A percentile compares a stretch with the other conserved stretches of the same genome.
Conservation (phyloP, 2,888 invertebrate genomes). For the Andrena haemorrhoa region DNA sequence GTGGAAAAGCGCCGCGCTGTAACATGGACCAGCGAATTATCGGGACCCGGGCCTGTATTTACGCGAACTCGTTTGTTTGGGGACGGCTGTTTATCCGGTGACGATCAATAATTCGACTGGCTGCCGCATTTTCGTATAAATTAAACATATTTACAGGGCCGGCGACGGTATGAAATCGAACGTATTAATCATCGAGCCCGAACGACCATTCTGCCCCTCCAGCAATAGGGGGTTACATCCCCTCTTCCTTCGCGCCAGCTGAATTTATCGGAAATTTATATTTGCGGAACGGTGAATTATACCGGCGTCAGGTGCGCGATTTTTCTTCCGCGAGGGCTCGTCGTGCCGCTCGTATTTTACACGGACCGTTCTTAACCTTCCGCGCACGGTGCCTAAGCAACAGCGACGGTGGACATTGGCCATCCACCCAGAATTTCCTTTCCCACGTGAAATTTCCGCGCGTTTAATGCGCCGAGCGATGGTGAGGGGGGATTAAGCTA, state of each 20-base stretch:
- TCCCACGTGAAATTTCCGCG: too few relatives aligned
- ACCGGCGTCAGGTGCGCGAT: conserved; percentile 60
- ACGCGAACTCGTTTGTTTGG: conserved; percentile 45
- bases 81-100: conserved; percentile 50
- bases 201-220: background rate
- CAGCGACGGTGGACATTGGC: too few relatives aligned
- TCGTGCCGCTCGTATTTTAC: conserved; percentile 38
- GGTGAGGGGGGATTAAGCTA: too few relatives aligned
- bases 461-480: too few relatives aligned
- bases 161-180: conserved; percentile 43
- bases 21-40: conserved; percentile 19
- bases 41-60: conserved; percentile 26
- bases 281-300: conserved; percentile 59
- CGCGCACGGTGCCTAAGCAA: background rate
- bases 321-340: conserved; percentile 31
- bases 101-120: conserved; percentile 57
- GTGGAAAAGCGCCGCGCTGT: background rate
- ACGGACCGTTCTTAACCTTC: conserved; percentile 30
- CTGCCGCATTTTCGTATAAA: conserved; percentile 53
- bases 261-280: conserved; percentile 60
- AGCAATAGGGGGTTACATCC: background rate
- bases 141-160: conserved; percentile 55
- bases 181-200: conserved; percentile 53
- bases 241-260: background rate
- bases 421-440: too few relatives aligned